A percentile compares a stretch with the other conserved stretches of the same genome.
Evolutionary conservation across 2,113 vertebrate species (phyloP).

Genomic region (Ranitomeya variabilis): DNA sequence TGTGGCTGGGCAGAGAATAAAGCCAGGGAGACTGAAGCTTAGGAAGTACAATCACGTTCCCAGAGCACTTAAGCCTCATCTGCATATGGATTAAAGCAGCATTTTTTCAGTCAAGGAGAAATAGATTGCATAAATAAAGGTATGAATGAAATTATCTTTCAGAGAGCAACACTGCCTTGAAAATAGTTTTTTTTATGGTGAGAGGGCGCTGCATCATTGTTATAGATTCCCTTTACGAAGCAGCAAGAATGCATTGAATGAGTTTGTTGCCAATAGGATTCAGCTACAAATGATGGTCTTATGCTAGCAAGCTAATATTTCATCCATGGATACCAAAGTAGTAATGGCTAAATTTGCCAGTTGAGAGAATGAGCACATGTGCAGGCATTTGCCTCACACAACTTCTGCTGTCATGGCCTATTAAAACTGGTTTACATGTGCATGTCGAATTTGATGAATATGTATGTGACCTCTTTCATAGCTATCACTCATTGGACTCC

Average conservation of each 20-base stretch:
- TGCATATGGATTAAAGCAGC: too few species aligned
- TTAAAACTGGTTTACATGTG: conserved; percentile 97
- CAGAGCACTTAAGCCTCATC: too few species aligned
- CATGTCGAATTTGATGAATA: conserved; percentile 98
- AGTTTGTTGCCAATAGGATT: conserved; percentile 67
- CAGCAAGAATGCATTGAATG: conserved; percentile 62
- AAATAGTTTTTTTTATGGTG: too few species aligned
- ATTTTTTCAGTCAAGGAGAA: too few species aligned
- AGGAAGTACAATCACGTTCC: too few species aligned
- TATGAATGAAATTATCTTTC: too few species aligned
- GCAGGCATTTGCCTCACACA: conserved; percentile 81
- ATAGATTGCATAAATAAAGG: too few species aligned
- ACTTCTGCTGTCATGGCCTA: conserved; percentile 92
- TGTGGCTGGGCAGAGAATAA: too few species aligned
- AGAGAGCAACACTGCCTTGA: too few species aligned
- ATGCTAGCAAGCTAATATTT: conserved; percentile 82
- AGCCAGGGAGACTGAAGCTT: too few species aligned
- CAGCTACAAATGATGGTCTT: conserved; percentile 72
- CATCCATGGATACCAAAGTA: conserved; percentile 76
- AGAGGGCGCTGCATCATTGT: too few species aligned
- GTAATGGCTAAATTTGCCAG: conserved; percentile 77
- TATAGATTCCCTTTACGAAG: conserved; percentile 63
- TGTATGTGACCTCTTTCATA: conserved; percentile 98
- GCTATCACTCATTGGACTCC: conserved; percentile 81
- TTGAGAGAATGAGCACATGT: conserved; percentile 74